Conservation (phyloP, 1,140 invertebrate genomes). For the Penaeus indicus region DNA sequence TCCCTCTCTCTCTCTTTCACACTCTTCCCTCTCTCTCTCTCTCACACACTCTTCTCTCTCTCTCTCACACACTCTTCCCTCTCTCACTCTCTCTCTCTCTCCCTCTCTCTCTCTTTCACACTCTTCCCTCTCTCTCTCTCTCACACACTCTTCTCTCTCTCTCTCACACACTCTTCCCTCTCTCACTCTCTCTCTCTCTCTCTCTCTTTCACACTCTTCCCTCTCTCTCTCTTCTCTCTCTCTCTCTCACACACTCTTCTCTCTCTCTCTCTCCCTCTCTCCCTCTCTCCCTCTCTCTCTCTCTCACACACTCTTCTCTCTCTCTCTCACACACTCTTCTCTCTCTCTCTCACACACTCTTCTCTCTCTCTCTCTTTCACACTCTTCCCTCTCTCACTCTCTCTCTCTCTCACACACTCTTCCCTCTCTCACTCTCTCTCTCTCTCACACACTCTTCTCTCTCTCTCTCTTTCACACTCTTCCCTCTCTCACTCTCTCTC, state of each 20-base stretch:
- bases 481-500: too few species aligned
- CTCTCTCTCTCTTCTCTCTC: too few species aligned
- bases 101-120: not conserved
- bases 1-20: not conserved
- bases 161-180: too few species aligned
- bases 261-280: not conserved
- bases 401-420: too few species aligned
- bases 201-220: not conserved
- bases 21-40: not conserved
- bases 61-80: not conserved
- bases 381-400: not conserved
- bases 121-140: not conserved
- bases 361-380: not conserved
- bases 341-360: not conserved
- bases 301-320: not conserved
- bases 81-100: not conserved
- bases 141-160: not conserved
- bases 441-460: not conserved
- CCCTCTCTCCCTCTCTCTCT: not conserved
- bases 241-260: not conserved
- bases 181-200: not conserved
- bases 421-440: not conserved
- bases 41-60: not conserved
- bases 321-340: too few species aligned
- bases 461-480: not conserved